Evolutionary conservation across 2,888 invertebrate genomes (phyloP).

Genomic region (Meganola albula): DNA sequence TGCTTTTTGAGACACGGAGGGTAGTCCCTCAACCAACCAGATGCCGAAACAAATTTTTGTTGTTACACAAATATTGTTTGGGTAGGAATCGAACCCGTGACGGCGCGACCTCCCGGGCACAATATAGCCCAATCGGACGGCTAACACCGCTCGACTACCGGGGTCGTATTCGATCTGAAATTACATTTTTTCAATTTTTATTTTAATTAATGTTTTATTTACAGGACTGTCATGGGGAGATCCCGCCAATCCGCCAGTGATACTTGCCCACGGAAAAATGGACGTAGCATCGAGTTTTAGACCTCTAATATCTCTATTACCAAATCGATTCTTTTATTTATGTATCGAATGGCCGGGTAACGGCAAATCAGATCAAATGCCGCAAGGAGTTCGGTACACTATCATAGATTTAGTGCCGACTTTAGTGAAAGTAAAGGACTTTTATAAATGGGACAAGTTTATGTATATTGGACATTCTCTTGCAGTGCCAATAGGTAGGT

Average conservation of each 20-base stretch:
- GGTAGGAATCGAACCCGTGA: too few species aligned
- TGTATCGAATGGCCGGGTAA: conserved; percentile 78
- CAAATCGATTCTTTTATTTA: conserved; percentile 52
- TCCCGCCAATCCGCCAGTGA: conserved; percentile 60
- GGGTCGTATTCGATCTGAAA: too few species aligned
- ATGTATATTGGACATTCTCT: conserved; percentile 56
- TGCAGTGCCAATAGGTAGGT: conserved; percentile 48
- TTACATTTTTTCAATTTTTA: too few species aligned
- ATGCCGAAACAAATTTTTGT: too few species aligned
- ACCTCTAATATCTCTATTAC: conserved; percentile 69
- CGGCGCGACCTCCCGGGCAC: too few species aligned
- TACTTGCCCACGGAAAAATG: conserved; percentile 78
- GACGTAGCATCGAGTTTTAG: conserved; percentile 80
- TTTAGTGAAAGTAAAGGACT: conserved; percentile 34
- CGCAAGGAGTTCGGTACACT: conserved; percentile 44
- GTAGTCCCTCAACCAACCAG: too few species aligned
- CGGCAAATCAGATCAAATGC: conserved; percentile 74
- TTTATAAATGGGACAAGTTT: conserved; percentile 52
- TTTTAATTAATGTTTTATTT: conserved; percentile 26
- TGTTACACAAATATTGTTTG: too few species aligned
- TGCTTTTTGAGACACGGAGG: too few species aligned
- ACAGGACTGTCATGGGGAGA: conserved; percentile 79
- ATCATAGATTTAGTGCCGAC: conserved; percentile 44
- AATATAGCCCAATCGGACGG: too few species aligned
- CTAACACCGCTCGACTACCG: too few species aligned